A percentile compares a stretch with the other conserved stretches of the same genome.
Conservation (phyloP, 1,140 invertebrate genomes). For the Lepidurus couesii region DNA sequence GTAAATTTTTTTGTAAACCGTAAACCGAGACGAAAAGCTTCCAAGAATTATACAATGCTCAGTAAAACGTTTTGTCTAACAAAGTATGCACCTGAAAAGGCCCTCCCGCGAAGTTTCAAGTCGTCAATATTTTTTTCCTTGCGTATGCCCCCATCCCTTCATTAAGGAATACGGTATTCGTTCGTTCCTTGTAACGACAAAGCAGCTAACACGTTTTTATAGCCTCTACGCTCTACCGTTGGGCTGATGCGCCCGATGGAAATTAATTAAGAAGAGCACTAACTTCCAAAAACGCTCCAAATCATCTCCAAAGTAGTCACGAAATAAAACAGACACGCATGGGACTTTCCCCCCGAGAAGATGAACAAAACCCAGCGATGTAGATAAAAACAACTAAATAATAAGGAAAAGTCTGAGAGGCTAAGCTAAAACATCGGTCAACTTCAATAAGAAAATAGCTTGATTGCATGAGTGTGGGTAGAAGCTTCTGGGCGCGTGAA, state of each 20-base stretch:
- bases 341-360: too few species aligned
- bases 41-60: too few species aligned
- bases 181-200: neutral
- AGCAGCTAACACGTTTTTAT: neutral
- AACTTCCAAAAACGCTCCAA: neutral
- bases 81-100: too few species aligned
- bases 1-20: too few species aligned
- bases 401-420: neutral
- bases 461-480: conserved; percentile 1
- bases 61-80: too few species aligned
- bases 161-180: neutral
- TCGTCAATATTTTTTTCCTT: too few species aligned
- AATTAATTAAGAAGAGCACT: neutral
- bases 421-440: neutral
- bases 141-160: neutral
- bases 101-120: too few species aligned
- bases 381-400: neutral
- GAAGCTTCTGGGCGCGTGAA: neutral
- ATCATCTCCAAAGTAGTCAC: too few species aligned
- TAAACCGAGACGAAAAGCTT: too few species aligned
- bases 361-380: too few species aligned
- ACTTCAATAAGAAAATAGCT: neutral
- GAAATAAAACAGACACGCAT: too few species aligned
- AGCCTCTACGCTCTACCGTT: neutral
- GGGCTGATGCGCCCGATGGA: neutral